Evolutionary conservation across 2,797 vertebrate genomes (phyloP).

Genomic region (Coracias cyanogaster): DNA sequence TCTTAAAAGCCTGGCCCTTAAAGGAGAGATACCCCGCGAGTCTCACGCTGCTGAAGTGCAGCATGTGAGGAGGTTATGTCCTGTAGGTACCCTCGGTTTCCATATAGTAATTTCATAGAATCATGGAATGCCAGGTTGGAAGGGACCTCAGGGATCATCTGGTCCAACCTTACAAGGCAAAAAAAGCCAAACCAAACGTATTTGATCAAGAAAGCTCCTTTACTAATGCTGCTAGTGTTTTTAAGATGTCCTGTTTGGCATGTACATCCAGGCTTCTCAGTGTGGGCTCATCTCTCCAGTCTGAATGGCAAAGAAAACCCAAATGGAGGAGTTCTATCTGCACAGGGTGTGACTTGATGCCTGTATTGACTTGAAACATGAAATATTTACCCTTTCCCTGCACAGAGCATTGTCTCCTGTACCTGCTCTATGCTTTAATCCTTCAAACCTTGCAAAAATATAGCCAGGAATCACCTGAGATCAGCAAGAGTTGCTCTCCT

Average conservation of each 20-base stretch:
- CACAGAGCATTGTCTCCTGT: accelerated
- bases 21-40: neutral
- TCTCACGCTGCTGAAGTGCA: neutral
- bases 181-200: too few species aligned
- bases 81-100: neutral
- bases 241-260: neutral
- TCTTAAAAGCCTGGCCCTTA: neutral
- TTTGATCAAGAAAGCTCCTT: neutral
- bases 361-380: neutral
- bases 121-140: too few species aligned
- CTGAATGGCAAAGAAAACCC: neutral
- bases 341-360: neutral
- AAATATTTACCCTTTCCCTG: neutral
- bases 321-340: accelerated
- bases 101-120: too few species aligned
- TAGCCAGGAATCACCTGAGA: neutral
- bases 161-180: too few species aligned
- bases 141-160: too few species aligned
- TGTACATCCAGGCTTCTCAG: neutral
- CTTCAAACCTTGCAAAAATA: neutral
- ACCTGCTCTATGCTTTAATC: neutral
- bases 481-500: neutral
- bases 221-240: neutral
- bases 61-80: neutral
- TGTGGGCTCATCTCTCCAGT: neutral